Conservation (phyloP, 1,140 invertebrate species). For the Anastrepha obliqua region DNA sequence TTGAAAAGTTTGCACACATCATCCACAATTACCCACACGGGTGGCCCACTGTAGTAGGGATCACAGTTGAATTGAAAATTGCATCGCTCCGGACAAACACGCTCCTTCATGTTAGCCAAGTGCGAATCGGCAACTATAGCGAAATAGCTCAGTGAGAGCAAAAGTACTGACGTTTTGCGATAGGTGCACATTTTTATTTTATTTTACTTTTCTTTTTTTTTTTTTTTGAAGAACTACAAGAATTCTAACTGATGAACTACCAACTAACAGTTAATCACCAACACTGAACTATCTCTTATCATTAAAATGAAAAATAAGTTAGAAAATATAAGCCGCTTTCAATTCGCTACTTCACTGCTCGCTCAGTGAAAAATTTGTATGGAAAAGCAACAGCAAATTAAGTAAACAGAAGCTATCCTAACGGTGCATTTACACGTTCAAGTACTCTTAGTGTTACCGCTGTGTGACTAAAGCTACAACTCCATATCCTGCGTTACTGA, state of each 20-base stretch:
- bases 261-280: too few species aligned
- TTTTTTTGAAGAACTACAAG: background rate
- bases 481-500: too few species aligned
- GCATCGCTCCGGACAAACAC: background rate
- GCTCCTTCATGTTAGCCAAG: background rate
- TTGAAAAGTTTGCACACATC: conserved; percentile 49
- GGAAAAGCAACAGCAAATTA: too few species aligned
- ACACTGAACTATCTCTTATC: too few species aligned
- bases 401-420: too few species aligned
- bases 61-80: conserved; percentile 4
- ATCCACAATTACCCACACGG: conserved; percentile 20
- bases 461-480: too few species aligned
- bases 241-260: background rate
- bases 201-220: background rate
- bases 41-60: conserved; percentile 17
- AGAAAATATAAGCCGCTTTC: too few species aligned
- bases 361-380: too few species aligned
- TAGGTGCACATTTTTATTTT: background rate
- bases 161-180: background rate
- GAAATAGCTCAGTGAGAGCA: background rate
- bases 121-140: background rate
- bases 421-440: too few species aligned
- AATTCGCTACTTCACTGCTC: too few species aligned
- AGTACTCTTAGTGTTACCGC: too few species aligned
- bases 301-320: too few species aligned